Evolutionary conservation across 2,113 vertebrate species (phyloP), one percentile per base, ranked within the genome.

Genomic region (Scomber colias): DNA sequence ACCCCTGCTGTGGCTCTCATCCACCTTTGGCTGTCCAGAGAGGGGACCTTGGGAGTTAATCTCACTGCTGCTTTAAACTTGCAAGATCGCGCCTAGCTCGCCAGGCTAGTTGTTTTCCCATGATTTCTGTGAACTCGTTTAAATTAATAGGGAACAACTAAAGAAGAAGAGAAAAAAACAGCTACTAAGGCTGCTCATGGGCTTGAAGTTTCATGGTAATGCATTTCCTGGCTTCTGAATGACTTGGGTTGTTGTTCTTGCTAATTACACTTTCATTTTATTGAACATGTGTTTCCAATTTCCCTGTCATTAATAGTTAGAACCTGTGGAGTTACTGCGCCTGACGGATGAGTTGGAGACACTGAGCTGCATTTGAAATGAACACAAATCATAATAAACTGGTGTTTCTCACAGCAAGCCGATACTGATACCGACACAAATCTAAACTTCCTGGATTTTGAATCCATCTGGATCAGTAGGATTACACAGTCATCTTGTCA

Each of bases 191-290:
- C 62, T 76, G 55, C 81, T 75, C 45, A 10, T 63, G 55, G 30
- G 71, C 61, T 75, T 79, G 75, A 56, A 49, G 54, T 82, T 88
- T 90, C 31, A 44, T 56, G 77, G 55, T 54, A 53, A 82, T 59
- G 69, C 74, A 61, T 82, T 89, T 89, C 83, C 82, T 83, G 54
- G 86, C 86, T 89, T 87, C 78, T 73, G 86, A 82, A 75, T 87
- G 76, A 88, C 73, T 88, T 11, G 56, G 77, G 75, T 88, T 91
- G 86, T 91, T 90, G 82, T 88, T 91, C 73, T 85, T 87, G 86
- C 71, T 87, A 91, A 91, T 92, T 90, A 79, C 61, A 60, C 82
- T 77, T 85, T 76, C 61, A 69, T 87, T 92, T 93, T 91, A 92
- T 82, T 91, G 75, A 85, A 78, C 84, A 92, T 40, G 55, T 92